Evolutionary conservation across 2,113 vertebrate genomes (phyloP).

Genomic region (Arizona elegans): DNA sequence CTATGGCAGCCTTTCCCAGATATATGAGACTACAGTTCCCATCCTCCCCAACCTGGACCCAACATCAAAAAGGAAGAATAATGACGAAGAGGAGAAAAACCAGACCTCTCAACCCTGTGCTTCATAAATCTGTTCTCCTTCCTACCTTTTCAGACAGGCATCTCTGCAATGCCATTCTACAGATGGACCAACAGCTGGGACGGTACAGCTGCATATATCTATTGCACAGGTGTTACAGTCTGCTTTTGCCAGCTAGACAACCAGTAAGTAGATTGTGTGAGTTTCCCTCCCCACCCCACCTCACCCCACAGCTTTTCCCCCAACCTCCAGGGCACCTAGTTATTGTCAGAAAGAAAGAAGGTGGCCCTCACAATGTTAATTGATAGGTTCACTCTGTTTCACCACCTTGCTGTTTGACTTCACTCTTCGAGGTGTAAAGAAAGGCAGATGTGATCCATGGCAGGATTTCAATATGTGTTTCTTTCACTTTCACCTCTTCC

Average conservation of each 20-base stretch:
- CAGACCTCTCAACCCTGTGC: not conserved
- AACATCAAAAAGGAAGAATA: slow-evolving; percentile 9
- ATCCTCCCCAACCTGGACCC: not conserved
- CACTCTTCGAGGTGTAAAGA: slow-evolving; percentile 63
- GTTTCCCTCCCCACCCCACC: not conserved
- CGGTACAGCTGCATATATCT: slow-evolving; percentile 44
- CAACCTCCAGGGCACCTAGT: slow-evolving; percentile 39
- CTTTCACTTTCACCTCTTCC: slow-evolving; percentile 16
- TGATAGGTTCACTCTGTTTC: slow-evolving; percentile 45
- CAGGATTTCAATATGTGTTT: slow-evolving; percentile 62
- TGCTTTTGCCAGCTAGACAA: slow-evolving; percentile 22
- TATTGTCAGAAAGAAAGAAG: slow-evolving; percentile 26
- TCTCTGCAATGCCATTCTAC: slow-evolving; percentile 12
- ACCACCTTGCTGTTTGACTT: slow-evolving; percentile 60
- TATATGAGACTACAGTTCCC: not conserved
- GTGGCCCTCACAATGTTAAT: slow-evolving; percentile 48
- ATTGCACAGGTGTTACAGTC: slow-evolving; percentile 51
- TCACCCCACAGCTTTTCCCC: not conserved
- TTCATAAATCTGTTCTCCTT: not conserved
- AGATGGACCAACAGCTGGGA: slow-evolving; percentile 11
- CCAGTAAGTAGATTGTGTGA: not conserved
- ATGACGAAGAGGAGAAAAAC: not conserved
- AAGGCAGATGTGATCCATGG: slow-evolving; percentile 68
- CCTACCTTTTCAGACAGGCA: slow-evolving; percentile 13
- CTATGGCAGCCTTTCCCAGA: not conserved